Evolutionary conservation across 2,888 invertebrate species (phyloP).

Genomic region (Drosophila macrospina): DNA sequence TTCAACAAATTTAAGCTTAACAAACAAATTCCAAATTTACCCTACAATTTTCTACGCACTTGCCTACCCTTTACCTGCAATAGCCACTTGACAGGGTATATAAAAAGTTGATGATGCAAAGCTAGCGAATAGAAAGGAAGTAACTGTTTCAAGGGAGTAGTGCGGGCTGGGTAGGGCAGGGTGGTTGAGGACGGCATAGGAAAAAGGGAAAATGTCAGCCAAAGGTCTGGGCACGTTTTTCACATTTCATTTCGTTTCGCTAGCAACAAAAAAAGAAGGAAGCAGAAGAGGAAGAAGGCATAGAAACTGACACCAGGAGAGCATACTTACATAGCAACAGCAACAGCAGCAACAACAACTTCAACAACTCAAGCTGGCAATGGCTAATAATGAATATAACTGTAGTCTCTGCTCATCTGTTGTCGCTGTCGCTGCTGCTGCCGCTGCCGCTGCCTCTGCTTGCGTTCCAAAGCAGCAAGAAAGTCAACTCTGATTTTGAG

Average conservation of each 20-base stretch:
- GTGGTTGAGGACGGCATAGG: not conserved
- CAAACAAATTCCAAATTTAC: too few relatives aligned
- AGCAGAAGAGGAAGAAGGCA: not conserved
- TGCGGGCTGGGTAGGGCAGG: not conserved
- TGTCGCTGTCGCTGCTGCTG: constrained; percentile 1
- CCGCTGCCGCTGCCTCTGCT: constrained; percentile 2
- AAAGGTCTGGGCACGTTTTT: constrained; percentile 68
- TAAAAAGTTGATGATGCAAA: constrained; percentile 33
- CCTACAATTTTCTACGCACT: too few relatives aligned
- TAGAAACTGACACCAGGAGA: constrained; percentile 17
- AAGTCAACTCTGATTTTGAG: not conserved
- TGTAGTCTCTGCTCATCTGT: constrained; percentile 24
- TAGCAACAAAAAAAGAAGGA: not conserved
- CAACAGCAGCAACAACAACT: constrained; percentile 5
- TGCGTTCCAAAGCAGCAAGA: not conserved
- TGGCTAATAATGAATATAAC: constrained; percentile 55
- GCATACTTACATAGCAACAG: not conserved
- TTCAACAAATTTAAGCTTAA: too few relatives aligned
- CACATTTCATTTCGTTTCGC: constrained; percentile 64
- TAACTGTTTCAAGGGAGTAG: constrained; percentile 10
- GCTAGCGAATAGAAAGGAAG: constrained; percentile 21
- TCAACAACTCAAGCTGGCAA: constrained; percentile 22
- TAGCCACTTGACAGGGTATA: constrained; percentile 12
- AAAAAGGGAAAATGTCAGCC: constrained; percentile 32
- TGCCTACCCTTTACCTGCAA: not conserved